Percentiles rank a stretch among this genome's conserved stretches.
phyloP scores from a whole-genome alignment of 2,888 invertebrate genomes.

The Eupithecia insigniata region DNA sequence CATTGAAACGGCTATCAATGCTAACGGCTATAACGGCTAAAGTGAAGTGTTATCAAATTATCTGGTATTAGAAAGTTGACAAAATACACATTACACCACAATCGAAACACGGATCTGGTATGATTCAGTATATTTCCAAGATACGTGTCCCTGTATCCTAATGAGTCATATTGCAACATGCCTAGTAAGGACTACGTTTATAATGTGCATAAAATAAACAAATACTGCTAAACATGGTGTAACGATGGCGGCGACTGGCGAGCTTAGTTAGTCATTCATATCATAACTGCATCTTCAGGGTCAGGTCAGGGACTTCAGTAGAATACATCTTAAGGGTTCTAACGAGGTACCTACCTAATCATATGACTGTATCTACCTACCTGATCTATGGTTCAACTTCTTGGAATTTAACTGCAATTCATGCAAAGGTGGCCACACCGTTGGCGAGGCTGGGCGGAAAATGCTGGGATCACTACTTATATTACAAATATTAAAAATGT shows the following conservation, averaged over 20 bases:
- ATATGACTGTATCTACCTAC: no score
- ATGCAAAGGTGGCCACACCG: background rate
- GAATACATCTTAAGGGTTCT: no score
- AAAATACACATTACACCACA: background rate
- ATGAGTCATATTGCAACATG: conserved; percentile 3
- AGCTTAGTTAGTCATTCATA: conserved; percentile 5
- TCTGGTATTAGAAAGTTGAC: background rate
- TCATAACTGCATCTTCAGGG: background rate
- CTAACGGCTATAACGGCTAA: no score
- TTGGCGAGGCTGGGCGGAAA: background rate
- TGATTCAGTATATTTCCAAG: conserved; percentile 5
- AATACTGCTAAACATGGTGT: background rate
- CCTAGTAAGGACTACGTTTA: background rate
- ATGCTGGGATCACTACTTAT: background rate
- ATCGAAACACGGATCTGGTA: background rate
- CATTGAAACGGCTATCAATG: no score
- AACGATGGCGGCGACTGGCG: background rate
- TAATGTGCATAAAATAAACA: background rate
- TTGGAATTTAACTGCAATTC: background rate
- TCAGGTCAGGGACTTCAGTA: background rate
- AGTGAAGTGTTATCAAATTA: background rate
- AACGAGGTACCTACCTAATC: background rate
- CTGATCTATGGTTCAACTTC: background rate
- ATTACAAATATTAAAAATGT: no score
- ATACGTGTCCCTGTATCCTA: background rate